Evolutionary conservation across 1,140 invertebrate genomes (phyloP).

Genomic region (Pachypeltis micranthus): DNA sequence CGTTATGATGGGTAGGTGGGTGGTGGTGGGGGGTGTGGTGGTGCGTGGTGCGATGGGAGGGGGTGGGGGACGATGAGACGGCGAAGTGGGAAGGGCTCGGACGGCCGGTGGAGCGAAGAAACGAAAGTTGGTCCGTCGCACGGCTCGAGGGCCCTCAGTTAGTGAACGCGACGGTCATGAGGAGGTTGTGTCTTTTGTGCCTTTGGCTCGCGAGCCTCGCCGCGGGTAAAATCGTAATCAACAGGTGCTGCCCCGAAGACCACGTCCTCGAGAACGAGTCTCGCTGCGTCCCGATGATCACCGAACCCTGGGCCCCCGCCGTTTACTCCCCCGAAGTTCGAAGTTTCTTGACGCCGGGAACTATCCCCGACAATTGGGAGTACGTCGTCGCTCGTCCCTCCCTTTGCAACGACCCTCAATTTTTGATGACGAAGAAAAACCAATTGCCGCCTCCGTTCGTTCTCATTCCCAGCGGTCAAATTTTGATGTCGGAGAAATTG

Average conservation of each 20-base stretch:
- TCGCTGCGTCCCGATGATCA: slow-evolving; percentile 18
- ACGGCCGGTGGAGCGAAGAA: background rate
- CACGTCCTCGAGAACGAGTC: slow-evolving; percentile 32
- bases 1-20: too few relatives aligned
- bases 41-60: too few relatives aligned
- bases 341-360: slow-evolving; percentile 29
- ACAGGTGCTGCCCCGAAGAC: slow-evolving; percentile 41
- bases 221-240: slow-evolving; percentile 33
- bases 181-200: background rate
- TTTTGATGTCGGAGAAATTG: slow-evolving; percentile 32
- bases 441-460: slow-evolving; percentile 29
- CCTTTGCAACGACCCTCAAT: slow-evolving; percentile 30
- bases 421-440: background rate
- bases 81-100: background rate
- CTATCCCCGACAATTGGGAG: slow-evolving; percentile 39
- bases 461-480: slow-evolving; percentile 44
- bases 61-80: too few relatives aligned
- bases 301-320: slow-evolving; percentile 36
- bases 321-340: slow-evolving; percentile 39
- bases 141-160: background rate
- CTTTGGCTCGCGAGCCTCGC: slow-evolving; percentile 5
- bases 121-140: background rate
- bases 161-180: background rate
- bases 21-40: too few relatives aligned
- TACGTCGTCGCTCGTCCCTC: slow-evolving; percentile 33